A percentile compares a stretch with the other conserved stretches of the same genome.
Evolutionary conservation across 2,888 invertebrate species (phyloP).

Genomic region (Cotesia congregata): DNA sequence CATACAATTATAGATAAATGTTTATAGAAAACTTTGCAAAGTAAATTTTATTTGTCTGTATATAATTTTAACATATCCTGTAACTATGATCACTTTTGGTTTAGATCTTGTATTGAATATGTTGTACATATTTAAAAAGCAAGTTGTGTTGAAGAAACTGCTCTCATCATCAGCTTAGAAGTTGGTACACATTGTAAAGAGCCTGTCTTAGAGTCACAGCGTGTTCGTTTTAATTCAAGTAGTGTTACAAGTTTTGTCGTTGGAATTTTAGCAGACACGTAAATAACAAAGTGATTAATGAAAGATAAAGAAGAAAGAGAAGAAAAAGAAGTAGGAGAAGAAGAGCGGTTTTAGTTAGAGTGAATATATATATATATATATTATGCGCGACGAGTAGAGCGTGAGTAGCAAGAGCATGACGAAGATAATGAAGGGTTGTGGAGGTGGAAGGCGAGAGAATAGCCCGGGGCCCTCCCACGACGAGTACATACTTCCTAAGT

Average conservation of each 20-base stretch:
- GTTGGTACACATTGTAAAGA: no score
- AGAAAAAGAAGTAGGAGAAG: neutral
- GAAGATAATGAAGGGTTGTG: slow-evolving; percentile 30
- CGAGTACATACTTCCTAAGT: slow-evolving; percentile 26
- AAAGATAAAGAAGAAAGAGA: slow-evolving; percentile 6
- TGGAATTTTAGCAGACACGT: neutral
- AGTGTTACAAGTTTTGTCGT: slow-evolving; percentile 1
- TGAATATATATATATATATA: neutral
- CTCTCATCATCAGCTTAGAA: no score
- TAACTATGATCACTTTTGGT: no score
- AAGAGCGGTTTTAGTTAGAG: neutral
- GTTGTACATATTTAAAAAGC: no score
- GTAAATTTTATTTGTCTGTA: no score
- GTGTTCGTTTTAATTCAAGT: neutral
- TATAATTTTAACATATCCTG: no score
- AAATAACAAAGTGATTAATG: slow-evolving; percentile 17
- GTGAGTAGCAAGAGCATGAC: slow-evolving; percentile 27
- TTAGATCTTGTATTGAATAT: no score
- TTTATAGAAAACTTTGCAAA: no score
- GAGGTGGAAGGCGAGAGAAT: slow-evolving; percentile 34
- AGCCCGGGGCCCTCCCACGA: slow-evolving; percentile 46
- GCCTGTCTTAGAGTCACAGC: neutral
- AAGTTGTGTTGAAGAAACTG: no score
- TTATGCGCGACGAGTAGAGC: slow-evolving; percentile 15
- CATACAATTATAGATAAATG: no score